These are phyloP conservation scores for Cryptocephalus moraei DNA, from an alignment of 2,888 invertebrate genomes.

Conservation along the genomic window DNA sequence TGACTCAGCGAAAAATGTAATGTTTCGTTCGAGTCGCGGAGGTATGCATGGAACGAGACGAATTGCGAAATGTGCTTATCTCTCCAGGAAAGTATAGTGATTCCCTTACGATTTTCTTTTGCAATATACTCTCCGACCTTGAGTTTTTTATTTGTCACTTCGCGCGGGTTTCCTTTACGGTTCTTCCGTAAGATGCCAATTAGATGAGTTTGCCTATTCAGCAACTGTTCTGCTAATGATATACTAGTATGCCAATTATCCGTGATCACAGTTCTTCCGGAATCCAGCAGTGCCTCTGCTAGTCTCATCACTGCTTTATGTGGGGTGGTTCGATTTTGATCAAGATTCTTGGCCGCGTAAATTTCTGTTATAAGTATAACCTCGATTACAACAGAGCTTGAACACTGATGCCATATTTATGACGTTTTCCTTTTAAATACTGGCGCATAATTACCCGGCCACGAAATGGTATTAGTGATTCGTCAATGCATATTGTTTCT, in stretches of 20 bases:
- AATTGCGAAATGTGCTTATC: too few relatives aligned
- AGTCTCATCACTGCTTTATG: conserved; percentile 2
- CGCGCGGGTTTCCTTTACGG: too few relatives aligned
- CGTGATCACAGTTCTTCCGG: conserved; percentile 4
- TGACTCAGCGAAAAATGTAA: too few relatives aligned
- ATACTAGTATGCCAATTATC: too few relatives aligned
- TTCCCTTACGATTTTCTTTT: conserved; percentile 6
- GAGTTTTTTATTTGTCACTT: too few relatives aligned
- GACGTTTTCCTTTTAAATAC: conserved; percentile 1
- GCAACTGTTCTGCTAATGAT: too few relatives aligned
- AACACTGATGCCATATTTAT: conserved; percentile 2
- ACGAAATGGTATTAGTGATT: conserved; percentile 2
- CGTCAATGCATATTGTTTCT: conserved; percentile 4
- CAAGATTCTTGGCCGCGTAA: conserved; percentile 4
- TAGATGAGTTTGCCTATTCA: too few relatives aligned
- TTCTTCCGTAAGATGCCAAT: too few relatives aligned
- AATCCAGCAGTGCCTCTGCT: conserved; percentile 3
- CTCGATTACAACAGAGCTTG: conserved; percentile 2
- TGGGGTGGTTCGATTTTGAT: conserved; percentile 3
- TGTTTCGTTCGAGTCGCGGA: too few relatives aligned
- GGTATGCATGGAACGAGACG: too few relatives aligned
- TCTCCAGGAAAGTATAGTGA: conserved; percentile 4
- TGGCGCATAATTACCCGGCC: conserved; percentile 3
- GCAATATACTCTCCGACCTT: too few relatives aligned
- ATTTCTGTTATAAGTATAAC: conserved; percentile 4